Percentiles rank a stretch among this genome's conserved stretches.
phyloP scores from a whole-genome alignment of 2,113 vertebrate genomes.

The Sigmodon hispidus region DNA sequence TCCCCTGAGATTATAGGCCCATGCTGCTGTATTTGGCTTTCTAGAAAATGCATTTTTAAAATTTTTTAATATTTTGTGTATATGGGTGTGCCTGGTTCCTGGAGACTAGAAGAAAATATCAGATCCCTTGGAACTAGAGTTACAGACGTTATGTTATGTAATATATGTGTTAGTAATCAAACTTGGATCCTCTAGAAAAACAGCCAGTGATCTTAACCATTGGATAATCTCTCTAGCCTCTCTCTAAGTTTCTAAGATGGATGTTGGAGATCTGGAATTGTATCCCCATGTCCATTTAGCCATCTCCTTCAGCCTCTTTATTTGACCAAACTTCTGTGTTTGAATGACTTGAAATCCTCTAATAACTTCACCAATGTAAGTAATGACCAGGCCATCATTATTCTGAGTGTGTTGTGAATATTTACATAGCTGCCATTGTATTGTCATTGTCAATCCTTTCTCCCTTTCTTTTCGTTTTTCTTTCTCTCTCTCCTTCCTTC shows the following conservation, averaged over 20 bases:
- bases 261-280: neutral
- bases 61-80: neutral
- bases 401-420: neutral
- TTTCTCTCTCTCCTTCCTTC: fast-evolving
- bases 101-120: neutral
- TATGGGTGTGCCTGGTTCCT: neutral
- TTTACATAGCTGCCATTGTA: neutral
- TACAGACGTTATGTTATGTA: neutral
- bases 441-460: neutral
- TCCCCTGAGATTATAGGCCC: neutral
- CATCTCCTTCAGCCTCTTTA: neutral
- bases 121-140: neutral
- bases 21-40: neutral
- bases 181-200: neutral
- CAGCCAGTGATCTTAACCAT: neutral
- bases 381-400: neutral
- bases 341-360: neutral
- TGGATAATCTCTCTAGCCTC: neutral
- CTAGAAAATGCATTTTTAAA: neutral
- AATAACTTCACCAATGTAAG: neutral
- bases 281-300: neutral
- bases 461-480: neutral
- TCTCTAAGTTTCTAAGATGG: neutral
- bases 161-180: neutral
- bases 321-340: neutral